Conservation (phyloP, 2,888 invertebrate genomes). For the Eutolmus rufibarbis region DNA sequence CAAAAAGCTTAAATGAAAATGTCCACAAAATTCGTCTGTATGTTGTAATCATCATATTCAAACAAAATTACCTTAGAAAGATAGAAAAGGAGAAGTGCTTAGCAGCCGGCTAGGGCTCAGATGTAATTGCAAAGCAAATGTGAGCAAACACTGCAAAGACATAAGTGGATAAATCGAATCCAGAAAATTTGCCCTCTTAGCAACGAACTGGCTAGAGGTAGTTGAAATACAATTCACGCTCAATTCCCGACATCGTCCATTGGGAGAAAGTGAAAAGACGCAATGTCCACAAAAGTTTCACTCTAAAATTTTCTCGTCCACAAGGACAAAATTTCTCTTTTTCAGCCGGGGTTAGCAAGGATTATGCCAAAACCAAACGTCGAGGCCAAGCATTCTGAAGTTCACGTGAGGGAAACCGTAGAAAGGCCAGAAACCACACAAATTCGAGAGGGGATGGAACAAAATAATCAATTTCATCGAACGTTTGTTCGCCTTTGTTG, state of each 20-base stretch:
- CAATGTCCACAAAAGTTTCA: conserved; percentile 2
- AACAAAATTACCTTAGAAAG: background rate
- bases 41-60: background rate
- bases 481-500: conserved; percentile 28
- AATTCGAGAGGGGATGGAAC: background rate
- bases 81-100: background rate
- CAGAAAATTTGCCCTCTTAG: conserved; percentile 20
- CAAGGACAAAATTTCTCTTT: background rate
- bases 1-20: background rate
- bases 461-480: conserved; percentile 33
- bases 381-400: background rate
- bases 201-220: background rate
- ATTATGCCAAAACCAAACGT: conserved; percentile 33
- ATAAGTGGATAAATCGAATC: conserved; percentile 32
- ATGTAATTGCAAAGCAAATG: background rate
- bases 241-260: background rate
- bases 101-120: background rate
- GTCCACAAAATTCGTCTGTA: background rate
- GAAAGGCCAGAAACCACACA: conserved; percentile 21
- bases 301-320: background rate
- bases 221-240: background rate
- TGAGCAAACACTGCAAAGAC: background rate
- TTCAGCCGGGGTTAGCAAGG: background rate
- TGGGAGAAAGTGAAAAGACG: background rate
- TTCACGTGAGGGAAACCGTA: conserved; percentile 19